These are phyloP conservation scores for Propithecus coquereli DNA, from an alignment of 2,113 vertebrate genomes.

Conservation along the genomic window DNA sequence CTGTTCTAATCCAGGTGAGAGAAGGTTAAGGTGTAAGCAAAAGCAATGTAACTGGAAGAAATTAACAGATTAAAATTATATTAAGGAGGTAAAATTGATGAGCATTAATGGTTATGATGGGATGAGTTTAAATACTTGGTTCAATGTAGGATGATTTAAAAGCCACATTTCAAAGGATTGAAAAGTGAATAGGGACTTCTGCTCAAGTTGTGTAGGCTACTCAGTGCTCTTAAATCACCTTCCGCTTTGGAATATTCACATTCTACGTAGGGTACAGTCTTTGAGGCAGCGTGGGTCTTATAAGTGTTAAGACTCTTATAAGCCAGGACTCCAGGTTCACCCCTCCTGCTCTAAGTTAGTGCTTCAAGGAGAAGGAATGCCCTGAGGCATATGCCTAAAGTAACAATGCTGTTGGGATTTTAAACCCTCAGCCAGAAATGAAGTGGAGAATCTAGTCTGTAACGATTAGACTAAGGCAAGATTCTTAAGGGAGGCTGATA, in stretches of 20 bases:
- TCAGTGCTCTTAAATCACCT: background rate
- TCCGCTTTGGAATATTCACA: background rate
- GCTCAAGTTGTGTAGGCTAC: background rate
- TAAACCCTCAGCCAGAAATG: background rate
- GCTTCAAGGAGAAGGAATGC: background rate
- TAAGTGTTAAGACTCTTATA: background rate
- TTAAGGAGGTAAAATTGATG: background rate
- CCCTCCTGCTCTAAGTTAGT: background rate
- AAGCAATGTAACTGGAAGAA: background rate
- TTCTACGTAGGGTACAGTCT: background rate
- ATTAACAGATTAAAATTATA: background rate
- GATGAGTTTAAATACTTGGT: no score
- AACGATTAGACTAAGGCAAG: background rate
- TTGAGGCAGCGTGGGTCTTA: no score
- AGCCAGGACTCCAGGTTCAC: background rate
- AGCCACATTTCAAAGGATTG: background rate
- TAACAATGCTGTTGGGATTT: background rate
- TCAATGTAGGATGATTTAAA: background rate
- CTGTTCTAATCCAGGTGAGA: background rate
- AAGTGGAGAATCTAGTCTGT: background rate
- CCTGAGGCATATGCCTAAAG: background rate
- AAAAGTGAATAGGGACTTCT: background rate
- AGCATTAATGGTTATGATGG: background rate
- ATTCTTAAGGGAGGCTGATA: background rate
- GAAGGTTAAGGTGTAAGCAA: background rate